Conservation (phyloP, 2,888 invertebrate genomes). For the Leptinotarsa tumamoca region DNA sequence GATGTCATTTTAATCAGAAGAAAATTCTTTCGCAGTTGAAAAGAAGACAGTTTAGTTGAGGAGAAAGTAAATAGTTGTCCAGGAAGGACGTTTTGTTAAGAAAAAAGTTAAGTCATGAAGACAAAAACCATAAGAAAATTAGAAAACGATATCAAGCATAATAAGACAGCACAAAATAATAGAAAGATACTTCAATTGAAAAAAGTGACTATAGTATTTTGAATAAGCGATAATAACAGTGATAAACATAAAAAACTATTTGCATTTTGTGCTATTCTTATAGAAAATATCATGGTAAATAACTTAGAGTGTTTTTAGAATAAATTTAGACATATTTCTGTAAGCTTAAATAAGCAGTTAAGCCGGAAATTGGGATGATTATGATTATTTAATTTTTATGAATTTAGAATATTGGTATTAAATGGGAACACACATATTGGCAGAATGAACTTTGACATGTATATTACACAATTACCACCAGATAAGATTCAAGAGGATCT, state of each 20-base stretch:
- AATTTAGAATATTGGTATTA: constrained; percentile 3
- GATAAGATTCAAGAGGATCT: too few relatives aligned
- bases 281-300: too few relatives aligned
- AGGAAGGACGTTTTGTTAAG: too few relatives aligned
- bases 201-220: not conserved
- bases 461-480: too few relatives aligned
- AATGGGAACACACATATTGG: constrained; percentile 5
- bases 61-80: not conserved
- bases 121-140: not conserved
- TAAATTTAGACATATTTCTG: not conserved
- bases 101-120: not conserved
- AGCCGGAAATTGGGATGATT: constrained; percentile 27
- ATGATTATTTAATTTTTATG: constrained; percentile 23
- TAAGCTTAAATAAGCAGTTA: constrained; percentile 33
- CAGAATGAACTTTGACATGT: not conserved
- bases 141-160: not conserved
- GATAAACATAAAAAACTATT: too few relatives aligned
- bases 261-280: not conserved
- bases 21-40: not conserved
- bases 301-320: too few relatives aligned
- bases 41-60: not conserved
- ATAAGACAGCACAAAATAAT: not conserved
- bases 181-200: not conserved
- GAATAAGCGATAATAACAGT: not conserved
- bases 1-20: not conserved